A percentile compares a stretch with the other conserved stretches of the same genome.
These are phyloP conservation scores for Alsophila aescularia DNA, from an alignment of 2,888 invertebrate genomes.

Conservation along the genomic window DNA sequence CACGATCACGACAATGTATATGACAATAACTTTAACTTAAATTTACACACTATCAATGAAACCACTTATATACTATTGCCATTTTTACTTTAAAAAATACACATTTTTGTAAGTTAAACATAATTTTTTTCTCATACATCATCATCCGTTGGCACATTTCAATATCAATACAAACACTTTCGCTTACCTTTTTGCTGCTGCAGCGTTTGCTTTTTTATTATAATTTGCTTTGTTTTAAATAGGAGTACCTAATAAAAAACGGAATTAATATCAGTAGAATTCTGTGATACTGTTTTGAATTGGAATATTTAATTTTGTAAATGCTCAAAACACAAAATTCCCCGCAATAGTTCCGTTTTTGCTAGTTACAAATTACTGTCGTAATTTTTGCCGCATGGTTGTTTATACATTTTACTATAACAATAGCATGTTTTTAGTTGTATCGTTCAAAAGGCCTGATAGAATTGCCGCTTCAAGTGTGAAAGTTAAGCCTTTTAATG, in stretches of 20 bases:
- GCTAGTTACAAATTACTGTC: neutral
- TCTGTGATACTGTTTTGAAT: neutral
- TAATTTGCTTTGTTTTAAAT: neutral
- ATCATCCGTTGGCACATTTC: slow-evolving; percentile 1
- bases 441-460: slow-evolving; percentile 92
- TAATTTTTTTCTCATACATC: slow-evolving; percentile 12
- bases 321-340: neutral
- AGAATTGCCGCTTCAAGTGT: slow-evolving; percentile 56
- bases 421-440: slow-evolving; percentile 86
- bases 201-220: slow-evolving; percentile 3
- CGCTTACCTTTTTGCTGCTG: neutral
- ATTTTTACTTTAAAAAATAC: neutral
- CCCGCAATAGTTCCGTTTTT: neutral
- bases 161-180: slow-evolving; percentile 1
- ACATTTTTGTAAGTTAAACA: neutral
- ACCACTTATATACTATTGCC: too few relatives aligned
- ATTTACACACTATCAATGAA: too few relatives aligned
- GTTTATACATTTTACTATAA: slow-evolving; percentile 36
- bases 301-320: neutral
- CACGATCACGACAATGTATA: slow-evolving; percentile 9
- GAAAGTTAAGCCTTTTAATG: slow-evolving; percentile 58
- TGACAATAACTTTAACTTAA: slow-evolving; percentile 1
- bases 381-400: slow-evolving; percentile 30
- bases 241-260: neutral
- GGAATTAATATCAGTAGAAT: neutral